Base-by-base conservation (phyloP, 1,140 invertebrate genomes). In the Drosophila ambigua region DNA sequence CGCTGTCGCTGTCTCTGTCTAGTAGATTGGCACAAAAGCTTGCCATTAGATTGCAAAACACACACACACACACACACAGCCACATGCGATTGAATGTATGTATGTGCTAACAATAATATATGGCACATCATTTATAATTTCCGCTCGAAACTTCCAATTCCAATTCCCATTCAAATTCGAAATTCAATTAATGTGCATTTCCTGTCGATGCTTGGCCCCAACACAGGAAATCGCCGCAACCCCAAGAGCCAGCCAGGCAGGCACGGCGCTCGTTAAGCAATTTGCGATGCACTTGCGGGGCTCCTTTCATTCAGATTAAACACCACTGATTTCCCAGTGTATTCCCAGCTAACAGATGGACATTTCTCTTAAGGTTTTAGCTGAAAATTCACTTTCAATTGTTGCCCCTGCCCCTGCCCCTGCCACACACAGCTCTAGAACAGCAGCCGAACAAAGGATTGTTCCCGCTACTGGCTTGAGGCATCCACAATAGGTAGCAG, bases 71-170 rank as follows among this genome's bases (percentile, higher is more conserved):
- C 2, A 7, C 35, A 13, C 35, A 26, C n/a, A 44, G 1, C 4
- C 35, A 13, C 5, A 28, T 20, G 28, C 45, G 35, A 5, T 41
- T 4, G 15, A 11, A 45, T 66, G 35, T 66, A 45, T 66, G 35
- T 66, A 43, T 58, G 69, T 69, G 59, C 61, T 51, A 50, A 59
- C 60, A 46, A 82, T 85, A 85, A 84, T 65, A 81, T 87, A 82
- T 75, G 71, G 82, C 82, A 85, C 82, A 85, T 85, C 82, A 85
- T 87, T 85, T 87, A 87, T 85, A 82, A 82, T 85, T 87, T 85
- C 82, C 82, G 82, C 51, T 81, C 63, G 82, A 87, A 87, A 67
- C 66, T 57, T 69, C 63, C 41, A 55, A 55, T 26, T 28, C n/a
- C 41, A 39, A 57, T 57, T 69, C 63, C 41, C 48, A 55, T 26